Conservation (phyloP, 1,140 invertebrate species). For the Drosophila busckii region DNA sequence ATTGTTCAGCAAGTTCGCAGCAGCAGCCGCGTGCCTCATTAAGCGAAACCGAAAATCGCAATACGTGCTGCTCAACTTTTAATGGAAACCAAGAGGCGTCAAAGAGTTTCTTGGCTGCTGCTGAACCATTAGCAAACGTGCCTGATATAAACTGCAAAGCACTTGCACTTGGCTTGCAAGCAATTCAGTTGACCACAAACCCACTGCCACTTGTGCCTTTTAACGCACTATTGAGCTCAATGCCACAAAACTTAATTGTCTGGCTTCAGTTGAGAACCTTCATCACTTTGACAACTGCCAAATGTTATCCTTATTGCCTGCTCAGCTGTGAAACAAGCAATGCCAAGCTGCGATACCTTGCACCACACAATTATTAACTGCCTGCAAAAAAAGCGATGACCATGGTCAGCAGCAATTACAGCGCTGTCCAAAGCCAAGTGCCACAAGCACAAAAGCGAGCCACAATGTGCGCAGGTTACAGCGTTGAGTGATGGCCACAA, state of each 20-base stretch:
- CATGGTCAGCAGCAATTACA: constrained; percentile 15
- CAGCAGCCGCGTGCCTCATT: constrained; percentile 30
- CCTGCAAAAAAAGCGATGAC: constrained; percentile 32
- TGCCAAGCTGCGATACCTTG: constrained; percentile 13
- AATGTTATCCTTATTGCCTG: too few species aligned
- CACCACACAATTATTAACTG: constrained; percentile 63
- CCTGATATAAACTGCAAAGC: too few species aligned
- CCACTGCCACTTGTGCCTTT: too few species aligned
- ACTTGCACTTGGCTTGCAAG: too few species aligned
- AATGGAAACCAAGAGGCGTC: constrained; percentile 23
- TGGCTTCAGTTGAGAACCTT: too few species aligned
- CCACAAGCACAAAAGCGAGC: constrained; percentile 31
- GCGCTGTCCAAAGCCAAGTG: constrained; percentile 29
- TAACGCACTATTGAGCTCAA: too few species aligned
- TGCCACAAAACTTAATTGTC: too few species aligned
- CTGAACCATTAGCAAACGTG: constrained; percentile 15
- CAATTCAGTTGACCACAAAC: too few species aligned
- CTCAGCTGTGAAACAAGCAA: too few species aligned
- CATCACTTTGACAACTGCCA: too few species aligned
- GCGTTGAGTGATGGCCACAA: constrained; percentile 26
- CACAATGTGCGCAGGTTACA: constrained; percentile 17
- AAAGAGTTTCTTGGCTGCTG: constrained; percentile 8
- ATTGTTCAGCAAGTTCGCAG: constrained; percentile 13
- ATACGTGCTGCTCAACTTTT: constrained; percentile 36
- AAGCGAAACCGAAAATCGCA: constrained; percentile 26